Evolutionary conservation across 2,888 invertebrate genomes (phyloP).

Genomic region (Agriopis aurantiaria): DNA sequence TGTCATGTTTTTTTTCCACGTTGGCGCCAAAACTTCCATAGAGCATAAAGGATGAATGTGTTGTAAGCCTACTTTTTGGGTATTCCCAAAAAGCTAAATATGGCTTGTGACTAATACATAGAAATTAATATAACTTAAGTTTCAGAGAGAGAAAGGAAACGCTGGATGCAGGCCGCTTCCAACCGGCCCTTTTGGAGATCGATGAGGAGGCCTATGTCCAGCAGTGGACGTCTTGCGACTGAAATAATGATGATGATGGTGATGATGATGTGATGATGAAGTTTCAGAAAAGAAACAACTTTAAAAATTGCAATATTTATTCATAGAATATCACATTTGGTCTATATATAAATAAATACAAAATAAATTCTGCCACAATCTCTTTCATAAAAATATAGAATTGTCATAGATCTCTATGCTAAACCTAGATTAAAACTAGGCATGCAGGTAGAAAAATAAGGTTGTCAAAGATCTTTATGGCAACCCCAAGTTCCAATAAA

Average conservation of each 20-base stretch:
- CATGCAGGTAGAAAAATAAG: neutral
- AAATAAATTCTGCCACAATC: conserved; percentile 17
- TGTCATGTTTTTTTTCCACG: no score
- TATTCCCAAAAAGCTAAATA: no score
- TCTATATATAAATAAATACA: conserved; percentile 12
- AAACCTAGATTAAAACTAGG: neutral
- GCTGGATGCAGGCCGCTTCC: no score
- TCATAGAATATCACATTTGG: conserved; percentile 44
- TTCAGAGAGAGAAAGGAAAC: no score
- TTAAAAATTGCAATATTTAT: conserved; percentile 40
- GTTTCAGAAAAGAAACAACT: neutral
- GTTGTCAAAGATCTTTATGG: neutral
- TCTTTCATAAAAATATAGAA: neutral
- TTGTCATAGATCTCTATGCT: neutral
- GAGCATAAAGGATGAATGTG: no score
- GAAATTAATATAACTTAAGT: no score
- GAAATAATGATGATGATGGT: neutral
- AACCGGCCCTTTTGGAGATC: no score
- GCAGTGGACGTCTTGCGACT: no score
- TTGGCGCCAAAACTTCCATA: no score
- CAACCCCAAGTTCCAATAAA: neutral
- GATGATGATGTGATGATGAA: neutral
- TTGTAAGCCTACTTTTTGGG: no score
- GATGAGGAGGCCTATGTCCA: no score
- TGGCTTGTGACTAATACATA: no score